Base-by-base conservation (phyloP, 2,888 invertebrate species). In the Drosophila mimica region DNA sequence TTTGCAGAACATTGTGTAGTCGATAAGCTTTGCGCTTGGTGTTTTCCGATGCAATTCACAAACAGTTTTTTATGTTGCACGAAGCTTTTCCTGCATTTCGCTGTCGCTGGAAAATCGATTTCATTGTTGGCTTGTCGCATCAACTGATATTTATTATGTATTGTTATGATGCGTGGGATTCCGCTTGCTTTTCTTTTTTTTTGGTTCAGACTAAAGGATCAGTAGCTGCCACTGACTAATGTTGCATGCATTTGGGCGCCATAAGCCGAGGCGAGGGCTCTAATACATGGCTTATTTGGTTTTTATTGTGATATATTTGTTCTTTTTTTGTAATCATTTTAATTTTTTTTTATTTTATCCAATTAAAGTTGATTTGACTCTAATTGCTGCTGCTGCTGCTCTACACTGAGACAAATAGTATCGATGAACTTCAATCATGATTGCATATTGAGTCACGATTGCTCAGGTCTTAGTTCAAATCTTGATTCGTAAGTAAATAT, bases 121-220 rank as follows among this genome's bases (percentile, higher is more conserved):
- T 68, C 70, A 70, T 77, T 84, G 77, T 82, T 72, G 77, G 67
- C 74, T 68, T 74, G 76, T 79, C 69, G 69, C 59, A 79, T 82
- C 82, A 75, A 65, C 77, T 77, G 82, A 67, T 71, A 85, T 82
- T 85, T 85, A 85, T 82, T 57, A 64, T 66, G 69, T 46, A 77
- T 82, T 84, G 85, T 83, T 79, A 74, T 79, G 79, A 76, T 78
- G 54, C 56, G 40, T 34, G n/a, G 46, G 28, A 13, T n/a, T 33
- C 13, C 36, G 28, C 38, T 31, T 40, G n/a, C 0, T 31, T 46
- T 17, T 40, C 15, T 33, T 17, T 31, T 25, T 20, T 28, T 17
- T 31, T 28, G 6, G 13, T 20, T 20, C 30, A 25, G 48, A 31
- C 33, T 52, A 20, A 46, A 9, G 77, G 46, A 73, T 38, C 58